Base-by-base conservation (phyloP, 2,113 vertebrate species). In the Hippocampus zosterae region DNA sequence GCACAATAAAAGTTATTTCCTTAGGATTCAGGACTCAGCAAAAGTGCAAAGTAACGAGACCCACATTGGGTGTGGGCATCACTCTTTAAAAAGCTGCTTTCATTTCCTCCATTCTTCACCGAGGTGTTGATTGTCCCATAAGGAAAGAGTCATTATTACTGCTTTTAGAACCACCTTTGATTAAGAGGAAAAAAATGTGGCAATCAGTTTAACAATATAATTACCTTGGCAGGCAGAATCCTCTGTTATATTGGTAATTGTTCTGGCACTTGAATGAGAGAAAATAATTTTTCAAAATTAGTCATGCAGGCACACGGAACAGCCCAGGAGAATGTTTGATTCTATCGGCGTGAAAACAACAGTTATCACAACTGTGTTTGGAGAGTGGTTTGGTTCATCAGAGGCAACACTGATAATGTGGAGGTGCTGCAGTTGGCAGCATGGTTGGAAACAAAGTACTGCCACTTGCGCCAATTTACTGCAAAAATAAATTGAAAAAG, bases 331-430 rank as follows among this genome's bases (percentile, higher is more conserved):
- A 81, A 56, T 25, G 33, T 61, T 41, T 16, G 69, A 84, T 79
- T 71, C 60, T 9, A 65, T 80, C 70, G 50, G 71, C 70, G 23
- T 65, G 72, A 66, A 82, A 74, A 75, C 65, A 74, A 68, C 62
- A 18, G 48, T 67, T 12, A 67, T 77, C 62, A n/a, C 53, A 65
- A 66, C 56, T 18, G 66, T 27, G n/a, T 68, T 63, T 42, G 48
- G 40, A 50, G 41, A 67, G 40, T 42, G 71, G 29, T 70, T 79
- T 46, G 57, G 78, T 67, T 67, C 40, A 40, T 64, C 57, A 50
- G 50, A 37, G 25, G 59, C 61, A 42, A 21, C 37, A 25, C 48
- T 33, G 71, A 56, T 69, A 23, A 75, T 40, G 55, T 21, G 50
- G 46, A 81, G 41, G 27, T 3, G 62, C 69, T 65, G 48, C 52